These are phyloP conservation scores for Diphyllodes magnificus DNA, from an alignment of 2,113 vertebrate species.

Conservation along the genomic window DNA sequence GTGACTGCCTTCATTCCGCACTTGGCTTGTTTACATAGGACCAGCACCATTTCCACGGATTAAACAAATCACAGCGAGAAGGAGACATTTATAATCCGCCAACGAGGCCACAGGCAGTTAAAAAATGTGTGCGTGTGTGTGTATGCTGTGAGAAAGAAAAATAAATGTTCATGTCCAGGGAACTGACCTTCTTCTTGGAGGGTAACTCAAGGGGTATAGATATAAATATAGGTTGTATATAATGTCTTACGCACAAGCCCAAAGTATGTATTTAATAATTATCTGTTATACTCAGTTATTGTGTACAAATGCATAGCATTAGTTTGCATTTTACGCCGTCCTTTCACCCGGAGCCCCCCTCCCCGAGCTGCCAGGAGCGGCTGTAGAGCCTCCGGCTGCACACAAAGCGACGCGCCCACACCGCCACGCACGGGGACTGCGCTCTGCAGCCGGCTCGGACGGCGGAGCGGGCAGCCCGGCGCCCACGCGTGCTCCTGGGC, in stretches of 20 bases:
- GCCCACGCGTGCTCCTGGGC: neutral
- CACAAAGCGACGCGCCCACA: neutral
- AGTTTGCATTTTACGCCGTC: neutral
- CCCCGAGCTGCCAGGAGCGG: neutral
- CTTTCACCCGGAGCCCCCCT: neutral
- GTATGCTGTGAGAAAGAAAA: constrained; percentile 72
- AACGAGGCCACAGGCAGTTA: constrained; percentile 89
- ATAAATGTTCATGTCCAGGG: constrained; percentile 78
- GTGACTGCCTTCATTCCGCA: constrained; percentile 91
- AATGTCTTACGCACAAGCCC: neutral
- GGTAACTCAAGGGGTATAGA: constrained; percentile 56
- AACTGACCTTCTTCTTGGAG: constrained; percentile 84
- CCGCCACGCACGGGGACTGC: neutral
- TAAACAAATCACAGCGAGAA: constrained; percentile 96
- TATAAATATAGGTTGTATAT: constrained; percentile 50
- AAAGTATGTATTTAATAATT: constrained; percentile 39
- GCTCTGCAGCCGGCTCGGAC: neutral
- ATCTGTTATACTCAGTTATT: neutral
- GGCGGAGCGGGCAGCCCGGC: neutral
- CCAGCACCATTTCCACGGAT: constrained; percentile 95
- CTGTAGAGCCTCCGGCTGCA: fast-evolving
- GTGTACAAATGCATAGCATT: neutral
- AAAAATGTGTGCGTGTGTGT: constrained; percentile 74
- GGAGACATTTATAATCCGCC: constrained; percentile 93
- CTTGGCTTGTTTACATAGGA: constrained; percentile 98